Conservation (phyloP, 2,888 invertebrate genomes). For the Ganaspis brasiliensis region DNA sequence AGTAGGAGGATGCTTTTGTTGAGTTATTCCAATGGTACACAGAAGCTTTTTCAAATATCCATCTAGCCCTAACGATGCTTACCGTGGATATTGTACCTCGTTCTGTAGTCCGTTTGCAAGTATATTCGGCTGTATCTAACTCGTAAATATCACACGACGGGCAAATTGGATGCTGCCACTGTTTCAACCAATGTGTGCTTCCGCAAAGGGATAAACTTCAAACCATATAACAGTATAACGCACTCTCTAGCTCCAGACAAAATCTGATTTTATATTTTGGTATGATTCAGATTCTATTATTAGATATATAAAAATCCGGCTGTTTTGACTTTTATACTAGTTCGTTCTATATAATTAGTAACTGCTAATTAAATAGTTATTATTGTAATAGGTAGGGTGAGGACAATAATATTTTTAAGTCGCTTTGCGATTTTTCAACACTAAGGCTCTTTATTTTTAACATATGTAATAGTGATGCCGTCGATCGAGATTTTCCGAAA, state of each 20-base stretch:
- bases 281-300: not conserved
- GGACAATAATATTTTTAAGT: too few species aligned
- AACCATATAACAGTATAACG: constrained; percentile 10
- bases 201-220: constrained; percentile 57
- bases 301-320: too few species aligned
- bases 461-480: too few species aligned
- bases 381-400: too few species aligned
- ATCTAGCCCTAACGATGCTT: constrained; percentile 12
- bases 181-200: constrained; percentile 51
- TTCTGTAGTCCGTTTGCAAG: constrained; percentile 43
- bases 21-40: not conserved
- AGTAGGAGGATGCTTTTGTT: not conserved
- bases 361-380: constrained; percentile 2
- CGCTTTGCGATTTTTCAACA: too few species aligned
- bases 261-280: constrained; percentile 3
- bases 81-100: constrained; percentile 44
- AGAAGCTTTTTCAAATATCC: constrained; percentile 15
- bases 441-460: too few species aligned
- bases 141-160: constrained; percentile 63
- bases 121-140: constrained; percentile 54
- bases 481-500: too few species aligned
- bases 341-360: too few species aligned
- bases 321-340: too few species aligned
- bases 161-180: constrained; percentile 63
- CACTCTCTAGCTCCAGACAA: not conserved